phyloP scores from a whole-genome alignment of 2,113 vertebrate species.

The Poeciliopsis prolifica region DNA sequence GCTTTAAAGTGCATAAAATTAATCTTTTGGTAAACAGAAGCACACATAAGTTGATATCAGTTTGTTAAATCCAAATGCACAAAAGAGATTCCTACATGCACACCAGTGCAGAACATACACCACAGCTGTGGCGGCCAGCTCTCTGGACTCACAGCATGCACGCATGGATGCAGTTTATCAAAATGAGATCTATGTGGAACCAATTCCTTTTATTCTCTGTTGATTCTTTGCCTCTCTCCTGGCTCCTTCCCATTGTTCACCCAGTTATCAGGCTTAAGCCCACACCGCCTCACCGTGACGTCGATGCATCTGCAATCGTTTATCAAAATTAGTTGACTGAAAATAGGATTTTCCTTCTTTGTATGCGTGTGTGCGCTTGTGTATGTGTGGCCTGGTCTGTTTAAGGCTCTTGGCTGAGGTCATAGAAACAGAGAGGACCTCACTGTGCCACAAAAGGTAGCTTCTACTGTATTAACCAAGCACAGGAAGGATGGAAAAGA shows the following conservation, averaged over 20 bases:
- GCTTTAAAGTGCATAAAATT: conserved; percentile 23
- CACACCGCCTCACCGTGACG: conserved; percentile 30
- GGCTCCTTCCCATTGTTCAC: conserved; percentile 20
- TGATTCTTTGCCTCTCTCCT: conserved; percentile 17
- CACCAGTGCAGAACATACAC: background rate
- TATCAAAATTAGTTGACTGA: conserved; percentile 60
- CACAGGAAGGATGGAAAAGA: conserved; percentile 28
- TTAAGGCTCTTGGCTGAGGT: conserved; percentile 12
- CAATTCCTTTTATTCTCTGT: conserved; percentile 36
- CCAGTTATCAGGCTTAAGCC: conserved; percentile 48
- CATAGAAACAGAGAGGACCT: conserved; percentile 6
- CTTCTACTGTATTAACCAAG: conserved; percentile 23
- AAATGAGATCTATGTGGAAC: conserved; percentile 57
- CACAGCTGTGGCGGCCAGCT: conserved; percentile 8
- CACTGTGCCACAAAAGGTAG: conserved; percentile 23
- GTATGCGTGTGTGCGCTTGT: background rate
- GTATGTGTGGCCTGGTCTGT: background rate
- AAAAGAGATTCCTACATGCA: conserved; percentile 5
- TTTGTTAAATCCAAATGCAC: conserved; percentile 4
- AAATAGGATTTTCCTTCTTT: conserved; percentile 32
- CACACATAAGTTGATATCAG: conserved; percentile 23
- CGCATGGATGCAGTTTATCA: conserved; percentile 56
- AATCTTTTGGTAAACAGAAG: conserved; percentile 40
- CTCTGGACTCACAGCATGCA: conserved; percentile 22
- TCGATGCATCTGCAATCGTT: conserved; percentile 35